Conservation (phyloP, 2,888 invertebrate genomes). For the Atherix ibis region DNA sequence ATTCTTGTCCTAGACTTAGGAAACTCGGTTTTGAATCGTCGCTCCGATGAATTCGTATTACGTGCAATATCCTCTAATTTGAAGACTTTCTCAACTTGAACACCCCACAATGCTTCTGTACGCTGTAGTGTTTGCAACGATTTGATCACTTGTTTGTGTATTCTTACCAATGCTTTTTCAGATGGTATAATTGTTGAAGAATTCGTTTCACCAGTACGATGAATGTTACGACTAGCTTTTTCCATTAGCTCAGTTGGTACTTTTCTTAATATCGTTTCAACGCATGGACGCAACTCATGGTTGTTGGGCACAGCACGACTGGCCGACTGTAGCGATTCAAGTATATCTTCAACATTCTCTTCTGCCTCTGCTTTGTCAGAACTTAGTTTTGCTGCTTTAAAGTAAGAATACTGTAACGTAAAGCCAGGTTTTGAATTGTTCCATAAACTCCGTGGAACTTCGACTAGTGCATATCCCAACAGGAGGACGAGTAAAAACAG, state of each 20-base stretch:
- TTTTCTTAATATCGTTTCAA: constrained; percentile 82
- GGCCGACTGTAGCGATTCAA: constrained; percentile 77
- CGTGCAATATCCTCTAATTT: constrained; percentile 76
- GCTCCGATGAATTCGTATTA: constrained; percentile 46
- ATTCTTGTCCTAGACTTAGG: constrained; percentile 43
- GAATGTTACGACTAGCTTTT: constrained; percentile 45
- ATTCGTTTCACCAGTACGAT: constrained; percentile 25
- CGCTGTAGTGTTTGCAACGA: constrained; percentile 82
- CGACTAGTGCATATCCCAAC: constrained; percentile 89
- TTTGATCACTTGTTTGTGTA: constrained; percentile 87
- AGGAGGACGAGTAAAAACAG: constrained; percentile 84
- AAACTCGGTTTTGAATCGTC: constrained; percentile 52
- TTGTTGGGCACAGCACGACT: constrained; percentile 58
- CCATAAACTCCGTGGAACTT: constrained; percentile 86
- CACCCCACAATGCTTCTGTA: constrained; percentile 87
- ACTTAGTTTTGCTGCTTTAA: constrained; percentile 85
- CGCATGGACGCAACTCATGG: constrained; percentile 58
- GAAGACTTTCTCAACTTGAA: constrained; percentile 63
- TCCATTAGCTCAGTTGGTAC: constrained; percentile 66
- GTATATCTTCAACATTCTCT: constrained; percentile 86
- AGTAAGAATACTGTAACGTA: constrained; percentile 73
- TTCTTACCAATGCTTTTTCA: constrained; percentile 70
- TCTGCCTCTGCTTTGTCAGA: constrained; percentile 95
- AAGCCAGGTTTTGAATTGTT: constrained; percentile 74
- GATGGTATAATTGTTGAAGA: constrained; percentile 49